Conservation (phyloP, 53 echinoderm and acorn worm genomes). For the Patiria pectinifera region DNA sequence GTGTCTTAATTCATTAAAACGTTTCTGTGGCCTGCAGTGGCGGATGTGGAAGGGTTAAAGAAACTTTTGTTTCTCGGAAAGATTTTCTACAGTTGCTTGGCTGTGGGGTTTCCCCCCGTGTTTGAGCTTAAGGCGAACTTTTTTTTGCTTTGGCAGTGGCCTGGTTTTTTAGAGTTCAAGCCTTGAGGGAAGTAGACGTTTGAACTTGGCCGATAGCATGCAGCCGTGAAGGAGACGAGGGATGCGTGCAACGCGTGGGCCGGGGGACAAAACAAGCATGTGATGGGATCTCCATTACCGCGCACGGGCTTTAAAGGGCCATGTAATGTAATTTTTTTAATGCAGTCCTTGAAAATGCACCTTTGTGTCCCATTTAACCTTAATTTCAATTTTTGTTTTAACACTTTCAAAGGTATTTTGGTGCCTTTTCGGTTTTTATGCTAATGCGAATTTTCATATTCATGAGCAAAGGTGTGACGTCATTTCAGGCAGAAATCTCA, state of each 20-base stretch:
- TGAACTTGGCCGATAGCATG: constrained; percentile 23
- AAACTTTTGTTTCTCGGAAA: neutral
- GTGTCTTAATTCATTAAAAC: constrained; percentile 2
- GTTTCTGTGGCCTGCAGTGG: neutral
- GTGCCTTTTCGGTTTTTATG: too few relatives aligned
- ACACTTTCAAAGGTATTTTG: too few relatives aligned
- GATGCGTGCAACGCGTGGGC: neutral
- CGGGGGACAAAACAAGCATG: neutral
- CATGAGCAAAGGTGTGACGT: too few relatives aligned
- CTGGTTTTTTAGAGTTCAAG: constrained; percentile 33
- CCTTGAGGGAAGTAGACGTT: constrained; percentile 10
- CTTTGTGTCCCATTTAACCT: too few relatives aligned
- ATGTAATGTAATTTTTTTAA: too few relatives aligned
- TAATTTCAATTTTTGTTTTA: too few relatives aligned
- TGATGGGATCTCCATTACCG: neutral
- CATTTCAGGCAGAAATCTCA: too few relatives aligned
- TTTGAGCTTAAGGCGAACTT: neutral
- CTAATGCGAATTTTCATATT: too few relatives aligned
- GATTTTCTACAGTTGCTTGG: neutral
- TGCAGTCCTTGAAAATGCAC: too few relatives aligned
- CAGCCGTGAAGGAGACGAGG: neutral
- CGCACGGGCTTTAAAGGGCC: too few relatives aligned
- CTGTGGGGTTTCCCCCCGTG: neutral
- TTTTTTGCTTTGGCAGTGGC: neutral
- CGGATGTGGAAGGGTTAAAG: neutral